phyloP scores from a whole-genome alignment of 2,888 invertebrate species.

The Dicroscelio sp. region DNA sequence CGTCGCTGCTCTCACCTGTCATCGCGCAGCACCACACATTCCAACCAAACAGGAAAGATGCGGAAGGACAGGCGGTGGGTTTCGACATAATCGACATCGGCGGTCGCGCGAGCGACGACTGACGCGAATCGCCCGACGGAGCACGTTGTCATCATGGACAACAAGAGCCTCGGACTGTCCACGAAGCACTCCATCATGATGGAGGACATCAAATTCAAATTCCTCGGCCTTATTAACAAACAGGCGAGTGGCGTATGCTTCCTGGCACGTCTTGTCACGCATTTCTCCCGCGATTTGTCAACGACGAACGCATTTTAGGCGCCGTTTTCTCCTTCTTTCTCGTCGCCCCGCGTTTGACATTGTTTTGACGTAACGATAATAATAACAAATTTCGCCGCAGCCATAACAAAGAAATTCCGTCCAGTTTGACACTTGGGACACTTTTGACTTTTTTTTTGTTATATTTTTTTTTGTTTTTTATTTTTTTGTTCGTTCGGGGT shows the following conservation, averaged over 20 bases:
- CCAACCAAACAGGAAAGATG: constrained; percentile 74
- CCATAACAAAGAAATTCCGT: no score
- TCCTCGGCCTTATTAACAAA: constrained; percentile 89
- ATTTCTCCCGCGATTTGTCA: background rate
- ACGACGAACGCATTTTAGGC: no score
- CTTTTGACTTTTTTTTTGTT: no score
- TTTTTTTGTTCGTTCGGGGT: no score
- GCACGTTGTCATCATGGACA: constrained; percentile 64
- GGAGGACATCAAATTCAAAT: constrained; percentile 90
- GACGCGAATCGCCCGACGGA: background rate
- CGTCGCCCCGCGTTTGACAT: no score
- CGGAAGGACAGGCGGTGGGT: constrained; percentile 59
- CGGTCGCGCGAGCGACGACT: background rate
- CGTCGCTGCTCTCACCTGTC: constrained; percentile 57
- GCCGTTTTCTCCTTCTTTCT: no score
- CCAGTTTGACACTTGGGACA: no score
- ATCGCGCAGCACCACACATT: constrained; percentile 57
- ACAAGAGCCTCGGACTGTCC: constrained; percentile 80
- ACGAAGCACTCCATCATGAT: constrained; percentile 88
- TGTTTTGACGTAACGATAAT: no score
- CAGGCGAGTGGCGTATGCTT: constrained; percentile 85
- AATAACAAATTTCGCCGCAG: no score
- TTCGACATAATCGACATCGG: constrained; percentile 45
- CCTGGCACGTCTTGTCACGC: no score
- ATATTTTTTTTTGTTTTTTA: no score